Evolutionary conservation across 2,797 vertebrate species (phyloP).

Genomic region (Otus scops): DNA sequence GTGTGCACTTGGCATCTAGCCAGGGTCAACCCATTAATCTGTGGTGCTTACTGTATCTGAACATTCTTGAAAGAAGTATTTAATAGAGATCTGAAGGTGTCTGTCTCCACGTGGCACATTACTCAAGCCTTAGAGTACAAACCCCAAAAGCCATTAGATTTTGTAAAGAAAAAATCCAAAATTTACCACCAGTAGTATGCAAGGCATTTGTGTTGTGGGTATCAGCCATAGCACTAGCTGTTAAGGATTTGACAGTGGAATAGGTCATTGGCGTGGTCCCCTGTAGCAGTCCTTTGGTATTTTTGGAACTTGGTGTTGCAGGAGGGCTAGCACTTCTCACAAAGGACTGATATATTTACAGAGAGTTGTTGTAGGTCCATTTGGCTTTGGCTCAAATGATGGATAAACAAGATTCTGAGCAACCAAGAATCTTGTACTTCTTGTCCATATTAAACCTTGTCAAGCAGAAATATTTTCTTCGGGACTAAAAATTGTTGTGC

Average conservation of each 20-base stretch:
- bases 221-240: neutral
- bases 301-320: neutral
- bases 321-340: neutral
- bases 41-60: neutral
- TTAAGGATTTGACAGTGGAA: neutral
- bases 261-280: neutral
- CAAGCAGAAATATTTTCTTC: neutral
- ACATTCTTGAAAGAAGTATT: neutral
- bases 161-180: neutral
- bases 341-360: neutral
- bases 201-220: neutral
- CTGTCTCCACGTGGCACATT: neutral
- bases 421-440: neutral
- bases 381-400: neutral
- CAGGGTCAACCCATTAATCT: neutral
- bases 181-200: no score
- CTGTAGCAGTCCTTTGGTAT: no score
- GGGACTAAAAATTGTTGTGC: neutral
- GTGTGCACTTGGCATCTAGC: neutral
- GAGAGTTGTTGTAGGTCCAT: neutral
- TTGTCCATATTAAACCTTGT: neutral
- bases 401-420: neutral
- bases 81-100: neutral
- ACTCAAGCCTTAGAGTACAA: neutral
- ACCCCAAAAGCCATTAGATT: neutral